Evolutionary conservation across 2,113 vertebrate genomes (phyloP).

Genomic region (Mandrillus leucophaeus): DNA sequence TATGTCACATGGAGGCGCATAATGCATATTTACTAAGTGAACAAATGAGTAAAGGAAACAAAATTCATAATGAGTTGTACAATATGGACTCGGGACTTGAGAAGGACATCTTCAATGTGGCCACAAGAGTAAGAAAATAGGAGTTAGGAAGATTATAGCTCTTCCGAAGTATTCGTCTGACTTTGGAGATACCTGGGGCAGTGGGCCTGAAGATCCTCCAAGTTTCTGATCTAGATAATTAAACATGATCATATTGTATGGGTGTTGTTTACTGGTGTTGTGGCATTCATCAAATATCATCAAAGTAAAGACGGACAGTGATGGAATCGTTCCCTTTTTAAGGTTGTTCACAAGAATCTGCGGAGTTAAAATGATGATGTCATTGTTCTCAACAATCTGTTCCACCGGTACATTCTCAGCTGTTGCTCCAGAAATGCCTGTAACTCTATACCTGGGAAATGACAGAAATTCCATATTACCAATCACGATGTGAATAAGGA

Average conservation of each 20-base stretch:
- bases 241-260: constrained; percentile 88
- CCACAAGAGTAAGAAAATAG: neutral
- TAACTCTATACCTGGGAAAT: constrained; percentile 79
- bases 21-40: neutral
- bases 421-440: constrained; percentile 86
- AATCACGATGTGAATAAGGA: neutral
- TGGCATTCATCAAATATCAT: constrained; percentile 92
- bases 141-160: neutral
- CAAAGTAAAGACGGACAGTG: constrained; percentile 86
- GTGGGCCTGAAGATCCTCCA: constrained; percentile 31
- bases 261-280: constrained; percentile 87
- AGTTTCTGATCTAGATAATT: constrained; percentile 87
- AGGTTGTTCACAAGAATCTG: constrained; percentile 89
- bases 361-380: constrained; percentile 87
- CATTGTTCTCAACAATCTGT: constrained; percentile 77
- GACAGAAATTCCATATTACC: neutral
- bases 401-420: constrained; percentile 64
- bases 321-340: constrained; percentile 71
- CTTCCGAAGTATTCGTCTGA: neutral
- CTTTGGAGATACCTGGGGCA: constrained; percentile 84
- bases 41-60: neutral
- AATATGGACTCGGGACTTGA: neutral
- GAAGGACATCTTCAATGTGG: neutral
- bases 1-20: neutral
- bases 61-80: neutral